Percentiles rank a stretch among this genome's conserved stretches.
phyloP scores from a whole-genome alignment of 2,888 invertebrate genomes.

The Brachycybe producta region DNA sequence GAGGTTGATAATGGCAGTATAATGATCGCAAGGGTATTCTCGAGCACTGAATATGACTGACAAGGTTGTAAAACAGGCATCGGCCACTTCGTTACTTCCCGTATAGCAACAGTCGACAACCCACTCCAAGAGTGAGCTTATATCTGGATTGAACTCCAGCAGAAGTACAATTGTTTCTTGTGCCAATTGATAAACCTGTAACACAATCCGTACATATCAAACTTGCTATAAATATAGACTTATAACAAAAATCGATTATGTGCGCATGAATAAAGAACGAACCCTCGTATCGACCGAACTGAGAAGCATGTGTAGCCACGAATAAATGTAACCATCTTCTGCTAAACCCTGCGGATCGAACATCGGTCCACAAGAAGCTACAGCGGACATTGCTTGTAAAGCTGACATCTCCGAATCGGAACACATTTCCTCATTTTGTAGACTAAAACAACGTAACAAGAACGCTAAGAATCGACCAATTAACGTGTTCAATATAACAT shows the following conservation, averaged over 20 bases:
- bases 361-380: conserved; percentile 89
- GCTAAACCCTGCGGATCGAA: conserved; percentile 71
- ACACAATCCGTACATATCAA: conserved; percentile 24
- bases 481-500: neutral
- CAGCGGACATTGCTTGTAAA: conserved; percentile 79
- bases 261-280: neutral
- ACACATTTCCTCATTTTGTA: conserved; percentile 30
- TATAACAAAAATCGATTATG: conserved; percentile 1
- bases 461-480: neutral
- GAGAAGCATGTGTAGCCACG: conserved; percentile 84
- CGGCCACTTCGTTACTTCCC: conserved; percentile 75
- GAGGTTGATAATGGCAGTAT: conserved; percentile 93
- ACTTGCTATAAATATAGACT: neutral
- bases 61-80: conserved; percentile 89
- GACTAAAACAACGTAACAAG: neutral
- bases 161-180: conserved; percentile 86
- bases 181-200: conserved; percentile 74
- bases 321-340: conserved; percentile 80
- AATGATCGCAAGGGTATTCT: conserved; percentile 95
- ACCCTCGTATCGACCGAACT: conserved; percentile 56
- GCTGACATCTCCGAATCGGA: conserved; percentile 42
- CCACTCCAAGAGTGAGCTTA: conserved; percentile 87
- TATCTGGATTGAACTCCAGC: conserved; percentile 88
- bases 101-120: conserved; percentile 96
- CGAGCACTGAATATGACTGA: conserved; percentile 93